Evolutionary conservation across 2,113 vertebrate species (phyloP), one percentile per base, ranked within the genome.

Genomic region (Desmodus rotundus): DNA sequence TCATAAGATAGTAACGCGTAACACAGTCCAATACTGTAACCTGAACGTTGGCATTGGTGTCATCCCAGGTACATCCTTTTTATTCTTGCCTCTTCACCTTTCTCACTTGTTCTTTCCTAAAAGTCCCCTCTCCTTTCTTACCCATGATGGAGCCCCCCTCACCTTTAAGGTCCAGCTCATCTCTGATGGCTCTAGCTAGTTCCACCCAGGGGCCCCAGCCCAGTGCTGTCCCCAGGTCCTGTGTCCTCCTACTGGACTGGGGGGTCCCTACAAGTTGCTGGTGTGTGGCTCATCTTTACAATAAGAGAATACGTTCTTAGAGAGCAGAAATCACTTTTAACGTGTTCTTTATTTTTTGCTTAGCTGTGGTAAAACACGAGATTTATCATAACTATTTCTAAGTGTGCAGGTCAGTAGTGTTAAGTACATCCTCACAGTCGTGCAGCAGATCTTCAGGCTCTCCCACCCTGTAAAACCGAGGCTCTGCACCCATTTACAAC

Each of bases 1-100:
- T 70, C 74, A 5, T n/a, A 41, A 26, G 28, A 22, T 14, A 0
- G 28, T 38, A 20, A n/a, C 24, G 13, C 15, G 1, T 11, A 19
- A n/a, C 47, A 4, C 4, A 10, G 24, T 86, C 17, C 4, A 14
- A 0, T 3, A 3, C 36, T 70, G 6, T 26, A 52, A 33, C 74
- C 31, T 24, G 17, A 28, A 72, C 61, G n/a, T 0, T 43, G 41
- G 36, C 67, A 31, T 4, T 24, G 72, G 8, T 1, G 0, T 38
- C 8, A 4, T 52, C n/a, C 73, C 22, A 41, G 28, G 4, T 31
- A 11, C 24, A 4, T 33, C 47, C 43, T 63, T 87, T n/a, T 45
- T 7, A 13, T 16, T 73, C 68, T 36, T 31, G 7, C 13, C 41
- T 38, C 47, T 17, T 26, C 16, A 26, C 36, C 52, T 85, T 36